Percentiles rank a stretch among this genome's conserved stretches.
Conservation (phyloP, 2,797 vertebrate genomes). For the Sylvilagus floridanus region DNA sequence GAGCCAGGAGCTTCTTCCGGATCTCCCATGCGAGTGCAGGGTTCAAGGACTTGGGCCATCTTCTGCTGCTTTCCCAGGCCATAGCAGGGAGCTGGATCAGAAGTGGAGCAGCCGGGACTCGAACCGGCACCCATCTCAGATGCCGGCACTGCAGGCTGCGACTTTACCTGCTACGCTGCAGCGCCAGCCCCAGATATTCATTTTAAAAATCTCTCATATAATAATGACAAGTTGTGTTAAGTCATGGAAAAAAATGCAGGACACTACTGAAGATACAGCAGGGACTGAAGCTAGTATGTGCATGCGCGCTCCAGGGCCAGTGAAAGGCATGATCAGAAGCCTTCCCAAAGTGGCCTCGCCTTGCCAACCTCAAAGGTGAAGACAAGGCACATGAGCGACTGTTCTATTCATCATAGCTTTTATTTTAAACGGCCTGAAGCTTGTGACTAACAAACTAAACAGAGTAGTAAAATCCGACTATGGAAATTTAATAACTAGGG, state of each 20-base stretch:
- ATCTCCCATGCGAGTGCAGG: too few relatives aligned
- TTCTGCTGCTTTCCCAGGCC: too few relatives aligned
- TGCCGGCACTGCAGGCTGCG: too few relatives aligned
- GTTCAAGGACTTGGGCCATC: too few relatives aligned
- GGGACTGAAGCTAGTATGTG: neutral
- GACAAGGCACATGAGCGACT: constrained; percentile 18
- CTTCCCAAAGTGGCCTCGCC: neutral
- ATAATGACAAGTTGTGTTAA: neutral
- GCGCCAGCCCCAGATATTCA: too few relatives aligned
- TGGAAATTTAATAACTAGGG: constrained; percentile 60
- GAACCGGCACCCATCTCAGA: too few relatives aligned
- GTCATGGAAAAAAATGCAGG: constrained; percentile 21
- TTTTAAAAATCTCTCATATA: neutral
- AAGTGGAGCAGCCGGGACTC: too few relatives aligned
- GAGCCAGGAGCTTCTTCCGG: too few relatives aligned
- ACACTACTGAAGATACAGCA: neutral
- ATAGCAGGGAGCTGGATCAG: too few relatives aligned
- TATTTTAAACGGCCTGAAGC: constrained; percentile 47
- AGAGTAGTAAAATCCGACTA: constrained; percentile 51
- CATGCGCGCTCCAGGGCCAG: too few relatives aligned
- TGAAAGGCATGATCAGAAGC: neutral
- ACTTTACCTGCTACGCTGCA: too few relatives aligned
- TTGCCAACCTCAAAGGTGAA: neutral
- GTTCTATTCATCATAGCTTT: constrained; percentile 20
- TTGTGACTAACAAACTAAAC: constrained; percentile 49